Conservation (phyloP, 1,140 invertebrate species). For the Orius laevigatus region DNA sequence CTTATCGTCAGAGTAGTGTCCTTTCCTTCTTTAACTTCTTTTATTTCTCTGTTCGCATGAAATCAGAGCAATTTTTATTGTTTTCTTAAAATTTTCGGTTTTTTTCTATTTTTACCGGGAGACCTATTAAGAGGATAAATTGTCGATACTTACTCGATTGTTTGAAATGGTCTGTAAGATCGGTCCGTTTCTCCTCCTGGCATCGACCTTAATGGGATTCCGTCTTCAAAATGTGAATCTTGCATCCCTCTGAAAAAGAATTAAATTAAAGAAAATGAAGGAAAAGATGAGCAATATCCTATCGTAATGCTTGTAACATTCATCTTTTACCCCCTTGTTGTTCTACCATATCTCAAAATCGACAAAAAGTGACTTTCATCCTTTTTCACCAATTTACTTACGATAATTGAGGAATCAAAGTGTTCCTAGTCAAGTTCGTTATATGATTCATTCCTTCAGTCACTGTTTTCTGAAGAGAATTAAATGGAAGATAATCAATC, state of each 20-base stretch:
- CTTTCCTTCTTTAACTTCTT: no score
- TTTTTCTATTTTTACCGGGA: no score
- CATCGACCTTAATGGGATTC: conserved; percentile 54
- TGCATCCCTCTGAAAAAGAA: conserved; percentile 20
- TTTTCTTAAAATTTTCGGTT: no score
- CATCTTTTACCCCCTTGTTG: no score
- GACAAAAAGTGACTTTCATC: no score
- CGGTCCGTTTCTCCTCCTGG: conserved; percentile 45
- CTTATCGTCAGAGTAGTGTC: no score
- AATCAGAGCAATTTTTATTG: no score
- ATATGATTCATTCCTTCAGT: conserved; percentile 41
- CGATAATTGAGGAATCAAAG: conserved; percentile 29
- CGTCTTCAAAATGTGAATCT: conserved; percentile 33
- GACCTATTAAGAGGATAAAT: not conserved
- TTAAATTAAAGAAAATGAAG: not conserved
- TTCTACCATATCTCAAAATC: no score
- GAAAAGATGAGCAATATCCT: not conserved
- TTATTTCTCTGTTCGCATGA: no score
- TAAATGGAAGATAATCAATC: conserved; percentile 40
- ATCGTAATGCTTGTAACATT: not conserved
- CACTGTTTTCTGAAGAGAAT: conserved; percentile 39
- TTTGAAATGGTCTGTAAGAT: conserved; percentile 35
- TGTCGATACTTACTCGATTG: conserved; percentile 47
- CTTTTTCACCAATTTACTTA: no score
- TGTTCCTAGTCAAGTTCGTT: conserved; percentile 32